Evolutionary conservation across 1,140 invertebrate genomes (phyloP), one percentile per base, ranked within the genome.

Genomic region (Bombus pyrosoma): DNA sequence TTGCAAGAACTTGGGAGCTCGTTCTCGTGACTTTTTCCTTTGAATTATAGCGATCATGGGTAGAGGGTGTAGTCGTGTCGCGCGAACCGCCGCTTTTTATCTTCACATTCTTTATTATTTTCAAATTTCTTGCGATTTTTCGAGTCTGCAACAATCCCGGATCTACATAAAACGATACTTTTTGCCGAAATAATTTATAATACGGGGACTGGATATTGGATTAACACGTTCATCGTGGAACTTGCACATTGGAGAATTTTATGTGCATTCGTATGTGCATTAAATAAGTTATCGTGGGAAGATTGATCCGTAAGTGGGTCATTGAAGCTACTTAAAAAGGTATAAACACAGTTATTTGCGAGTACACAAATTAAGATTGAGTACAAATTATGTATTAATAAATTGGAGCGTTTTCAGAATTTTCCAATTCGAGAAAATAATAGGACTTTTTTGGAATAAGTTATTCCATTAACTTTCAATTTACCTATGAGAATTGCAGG

Each of bases 1-100:
- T 81, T 81, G 79, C 79, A 47, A 72, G 47, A 81, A 71, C 79
- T 72, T 72, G 66, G 68, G 28, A 53, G 22, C 37, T 41, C 78
- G 75, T 77, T 41, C 53, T 59, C 75, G 75, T 77, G 53, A 77
- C 37, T 39, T 77, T 77, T 59, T 62, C 32, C 39, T 68, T n/a
- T 81, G 68, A 72, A 57, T 81, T 72, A 72, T 81, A 57, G 68
- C 37, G 47, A 41, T 72, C 79, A 32, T 53, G n/a, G 37, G 47
- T 53, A 57, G 34, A 37, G 47, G 74, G 32, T 75, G 32, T 32
- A 59, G 47, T 59, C 74, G 10, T 18, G 74, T 75, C 74, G 53
- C 41, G 74, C 28, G 22, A 57, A 39, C 47, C 32, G 32, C 37
- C 22, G 32, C 57, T 75, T 37, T 59, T 75, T 32, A 25, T 12